Base-by-base conservation (phyloP, 2,888 invertebrate species). In the Pardosa pseudoannulata region DNA sequence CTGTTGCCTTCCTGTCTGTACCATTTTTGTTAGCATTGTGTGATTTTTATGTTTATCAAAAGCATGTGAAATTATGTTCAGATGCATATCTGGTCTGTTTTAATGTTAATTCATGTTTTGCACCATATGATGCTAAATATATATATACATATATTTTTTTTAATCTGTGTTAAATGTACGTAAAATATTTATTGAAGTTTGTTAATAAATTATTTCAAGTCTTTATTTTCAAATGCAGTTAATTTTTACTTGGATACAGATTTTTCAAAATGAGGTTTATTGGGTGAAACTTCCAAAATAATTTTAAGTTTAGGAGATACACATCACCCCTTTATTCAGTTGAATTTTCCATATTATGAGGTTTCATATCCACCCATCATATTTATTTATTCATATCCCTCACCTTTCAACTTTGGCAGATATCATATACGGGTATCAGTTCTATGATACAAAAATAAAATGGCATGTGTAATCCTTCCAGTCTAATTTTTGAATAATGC, bases 401-500 rank as follows among this genome's bases (percentile, higher is more conserved):
- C 16, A 46, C 11, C 56, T 11, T 56, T 56, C 19, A 6, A 56
- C 56, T 23, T 56, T 23, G 3, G 23, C 23, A 56, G 16, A 56
- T 1, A 56, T 23, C 11, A 11, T 23, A 56, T 56, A 23, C 56
- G 23, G 56, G 56, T 56, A 56, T 56, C 56, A 56, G 56, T 56
- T 56, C 23, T 56, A 56, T 56, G 56, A 56, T 56, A 56, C 23
- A 56, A 3, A 46, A 23, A 16, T 3, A 56, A 56, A 56, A 56
- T 56, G 11, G 56, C 56, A 56, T 56, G 23, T 56, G n/a, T 56
- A 56, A 56, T 56, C 56, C 56, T 56, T 56, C 56, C 56, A 56
- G 23, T 56, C 23, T 23, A 23, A 11, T 23, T 23, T 46, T 46
- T 56, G 1, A 56, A 56, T 16, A 3, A 56, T 56, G 56, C 56